Evolutionary conservation across 2,797 vertebrate genomes (phyloP).

Genomic region (Cephalopachus bancanus): DNA sequence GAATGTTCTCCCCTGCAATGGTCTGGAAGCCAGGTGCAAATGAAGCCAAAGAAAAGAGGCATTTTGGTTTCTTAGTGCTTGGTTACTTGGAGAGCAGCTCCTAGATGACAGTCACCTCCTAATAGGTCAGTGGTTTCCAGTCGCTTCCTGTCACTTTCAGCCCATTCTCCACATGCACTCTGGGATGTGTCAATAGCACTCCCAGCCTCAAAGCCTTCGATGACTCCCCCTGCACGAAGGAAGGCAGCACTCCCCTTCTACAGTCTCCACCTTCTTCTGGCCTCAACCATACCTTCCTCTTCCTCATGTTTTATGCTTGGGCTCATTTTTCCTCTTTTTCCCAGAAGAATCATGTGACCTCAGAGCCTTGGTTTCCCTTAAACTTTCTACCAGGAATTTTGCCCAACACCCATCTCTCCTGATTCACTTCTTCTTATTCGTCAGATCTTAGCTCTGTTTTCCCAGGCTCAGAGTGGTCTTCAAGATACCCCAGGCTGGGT

Average conservation of each 20-base stretch:
- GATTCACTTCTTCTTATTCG: not conserved
- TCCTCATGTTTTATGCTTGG: not conserved
- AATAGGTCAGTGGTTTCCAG: not conserved
- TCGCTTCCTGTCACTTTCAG: too few species aligned
- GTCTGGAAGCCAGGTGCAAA: not conserved
- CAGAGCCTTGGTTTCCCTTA: not conserved
- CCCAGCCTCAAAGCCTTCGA: not conserved
- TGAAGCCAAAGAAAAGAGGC: not conserved
- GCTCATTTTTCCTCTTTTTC: not conserved
- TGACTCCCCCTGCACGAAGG: too few species aligned
- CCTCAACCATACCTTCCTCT: too few species aligned
- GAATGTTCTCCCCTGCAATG: not conserved
- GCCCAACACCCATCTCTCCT: fast-evolving
- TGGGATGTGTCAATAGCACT: not conserved
- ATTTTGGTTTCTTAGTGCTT: not conserved
- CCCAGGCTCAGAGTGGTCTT: too few species aligned
- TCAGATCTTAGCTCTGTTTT: not conserved
- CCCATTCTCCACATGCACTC: not conserved
- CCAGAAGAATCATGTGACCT: not conserved
- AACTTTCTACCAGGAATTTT: not conserved
- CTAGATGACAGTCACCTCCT: not conserved
- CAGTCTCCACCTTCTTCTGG: not conserved
- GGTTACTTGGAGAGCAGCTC: not conserved
- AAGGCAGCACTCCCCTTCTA: too few species aligned
- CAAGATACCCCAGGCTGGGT: not conserved